phyloP scores from a whole-genome alignment of 2,797 vertebrate genomes.

The Antrozous pallidus region DNA sequence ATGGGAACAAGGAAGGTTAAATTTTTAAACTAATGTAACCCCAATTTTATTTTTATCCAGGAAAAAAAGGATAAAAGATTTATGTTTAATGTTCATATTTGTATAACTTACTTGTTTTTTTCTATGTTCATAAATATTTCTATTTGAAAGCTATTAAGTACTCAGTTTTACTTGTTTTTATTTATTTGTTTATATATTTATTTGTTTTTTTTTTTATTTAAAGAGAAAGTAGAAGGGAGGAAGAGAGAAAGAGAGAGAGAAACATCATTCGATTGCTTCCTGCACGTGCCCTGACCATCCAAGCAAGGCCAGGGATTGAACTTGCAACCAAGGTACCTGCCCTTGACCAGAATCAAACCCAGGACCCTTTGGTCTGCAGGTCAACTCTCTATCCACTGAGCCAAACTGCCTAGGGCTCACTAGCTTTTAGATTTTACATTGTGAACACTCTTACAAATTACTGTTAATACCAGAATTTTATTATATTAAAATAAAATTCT shows the following conservation, averaged over 20 bases:
- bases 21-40: background rate
- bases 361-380: too few relatives aligned
- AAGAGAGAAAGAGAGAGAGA: too few relatives aligned
- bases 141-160: slow-evolving; percentile 33
- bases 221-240: too few relatives aligned
- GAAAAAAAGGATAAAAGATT: background rate
- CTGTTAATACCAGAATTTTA: background rate
- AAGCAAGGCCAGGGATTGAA: too few relatives aligned
- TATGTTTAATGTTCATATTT: background rate
- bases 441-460: slow-evolving; percentile 10
- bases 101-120: slow-evolving; percentile 1
- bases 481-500: background rate
- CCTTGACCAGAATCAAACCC: too few relatives aligned
- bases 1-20: background rate
- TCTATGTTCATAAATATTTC: background rate
- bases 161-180: background rate
- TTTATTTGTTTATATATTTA: too few relatives aligned
- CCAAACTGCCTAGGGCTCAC: background rate
- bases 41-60: background rate
- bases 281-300: too few relatives aligned
- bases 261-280: too few relatives aligned
- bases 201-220: too few relatives aligned
- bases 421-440: background rate
- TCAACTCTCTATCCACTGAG: too few relatives aligned
- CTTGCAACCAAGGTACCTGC: too few relatives aligned